A percentile compares a stretch with the other conserved stretches of the same genome.
Conservation (phyloP, 1,140 invertebrate species). For the Rhagoletis zephyria region DNA sequence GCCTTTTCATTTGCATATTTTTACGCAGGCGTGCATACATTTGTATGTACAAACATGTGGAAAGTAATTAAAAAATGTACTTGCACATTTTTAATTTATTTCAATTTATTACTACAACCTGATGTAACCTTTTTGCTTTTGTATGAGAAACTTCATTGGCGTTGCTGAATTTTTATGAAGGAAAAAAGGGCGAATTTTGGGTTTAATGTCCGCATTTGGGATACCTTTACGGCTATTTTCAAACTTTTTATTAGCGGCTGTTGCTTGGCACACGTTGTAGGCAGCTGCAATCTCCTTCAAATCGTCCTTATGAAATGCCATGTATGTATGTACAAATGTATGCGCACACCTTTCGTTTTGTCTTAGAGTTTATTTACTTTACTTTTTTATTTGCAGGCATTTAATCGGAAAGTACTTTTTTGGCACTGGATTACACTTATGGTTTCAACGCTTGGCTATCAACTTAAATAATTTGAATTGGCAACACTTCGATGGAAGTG, state of each 20-base stretch:
- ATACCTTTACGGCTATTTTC: slow-evolving; percentile 8
- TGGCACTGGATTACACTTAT: slow-evolving; percentile 38
- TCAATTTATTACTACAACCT: slow-evolving; percentile 11
- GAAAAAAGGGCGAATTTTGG: slow-evolving; percentile 15
- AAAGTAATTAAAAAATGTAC: slow-evolving; percentile 40
- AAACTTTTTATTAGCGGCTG: slow-evolving; percentile 22
- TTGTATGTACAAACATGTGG: too few relatives aligned
- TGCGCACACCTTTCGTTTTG: slow-evolving; percentile 22
- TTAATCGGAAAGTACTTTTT: slow-evolving; percentile 20
- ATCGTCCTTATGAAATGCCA: slow-evolving; percentile 6
- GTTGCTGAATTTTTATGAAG: too few relatives aligned
- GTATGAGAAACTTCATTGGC: too few relatives aligned
- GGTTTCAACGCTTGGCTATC: neutral
- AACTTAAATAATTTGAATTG: neutral
- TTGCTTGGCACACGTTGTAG: neutral
- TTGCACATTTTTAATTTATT: slow-evolving; percentile 51
- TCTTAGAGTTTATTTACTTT: neutral
- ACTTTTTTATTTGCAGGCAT: neutral
- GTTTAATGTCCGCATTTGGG: slow-evolving; percentile 33
- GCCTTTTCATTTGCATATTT: slow-evolving; percentile 17
- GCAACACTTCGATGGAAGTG: neutral
- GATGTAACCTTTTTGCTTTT: too few relatives aligned
- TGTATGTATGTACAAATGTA: neutral
- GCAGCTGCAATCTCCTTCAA: slow-evolving; percentile 35
- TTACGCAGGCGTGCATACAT: too few relatives aligned